These are phyloP conservation scores for Zaprionus lineosus DNA, from an alignment of 2,888 invertebrate species.

Conservation along the genomic window DNA sequence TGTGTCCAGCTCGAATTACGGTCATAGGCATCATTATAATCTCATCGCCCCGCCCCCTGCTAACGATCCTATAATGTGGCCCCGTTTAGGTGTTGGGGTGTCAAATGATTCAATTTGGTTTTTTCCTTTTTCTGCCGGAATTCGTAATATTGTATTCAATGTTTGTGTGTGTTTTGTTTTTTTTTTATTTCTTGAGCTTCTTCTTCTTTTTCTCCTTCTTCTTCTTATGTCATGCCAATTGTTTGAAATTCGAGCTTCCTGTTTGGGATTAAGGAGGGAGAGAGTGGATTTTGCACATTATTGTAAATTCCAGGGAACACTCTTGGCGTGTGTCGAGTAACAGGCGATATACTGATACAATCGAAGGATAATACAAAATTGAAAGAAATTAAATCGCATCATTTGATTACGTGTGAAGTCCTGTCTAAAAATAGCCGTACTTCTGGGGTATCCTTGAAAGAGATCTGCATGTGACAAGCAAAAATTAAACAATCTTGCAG, in stretches of 20 bases:
- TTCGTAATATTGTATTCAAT: constrained; percentile 72
- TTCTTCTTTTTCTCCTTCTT: constrained; percentile 6
- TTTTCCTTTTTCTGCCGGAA: constrained; percentile 54
- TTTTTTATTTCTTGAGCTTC: constrained; percentile 23
- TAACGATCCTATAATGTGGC: constrained; percentile 53
- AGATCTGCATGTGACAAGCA: constrained; percentile 63
- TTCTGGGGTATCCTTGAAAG: too few relatives aligned
- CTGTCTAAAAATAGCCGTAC: too few relatives aligned
- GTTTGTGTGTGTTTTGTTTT: constrained; percentile 21
- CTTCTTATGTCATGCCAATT: constrained; percentile 47
- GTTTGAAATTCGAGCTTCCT: constrained; percentile 72
- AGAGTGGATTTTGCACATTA: constrained; percentile 17
- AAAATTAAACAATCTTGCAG: constrained; percentile 31
- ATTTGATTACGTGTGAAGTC: too few relatives aligned
- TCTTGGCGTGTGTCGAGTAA: constrained; percentile 66
- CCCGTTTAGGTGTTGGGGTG: constrained; percentile 49
- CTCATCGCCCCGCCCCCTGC: constrained; percentile 22
- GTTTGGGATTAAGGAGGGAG: constrained; percentile 17
- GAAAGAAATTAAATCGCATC: background rate
- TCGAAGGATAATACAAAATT: background rate
- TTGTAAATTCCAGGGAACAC: constrained; percentile 34
- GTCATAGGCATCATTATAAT: constrained; percentile 36
- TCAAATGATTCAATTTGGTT: too few relatives aligned
- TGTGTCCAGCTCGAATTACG: constrained; percentile 64
- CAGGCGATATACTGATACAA: constrained; percentile 20